Evolutionary conservation across 1,140 invertebrate species (phyloP), one percentile per base, ranked within the genome.

Genomic region (Stegodyphus dumicola): DNA sequence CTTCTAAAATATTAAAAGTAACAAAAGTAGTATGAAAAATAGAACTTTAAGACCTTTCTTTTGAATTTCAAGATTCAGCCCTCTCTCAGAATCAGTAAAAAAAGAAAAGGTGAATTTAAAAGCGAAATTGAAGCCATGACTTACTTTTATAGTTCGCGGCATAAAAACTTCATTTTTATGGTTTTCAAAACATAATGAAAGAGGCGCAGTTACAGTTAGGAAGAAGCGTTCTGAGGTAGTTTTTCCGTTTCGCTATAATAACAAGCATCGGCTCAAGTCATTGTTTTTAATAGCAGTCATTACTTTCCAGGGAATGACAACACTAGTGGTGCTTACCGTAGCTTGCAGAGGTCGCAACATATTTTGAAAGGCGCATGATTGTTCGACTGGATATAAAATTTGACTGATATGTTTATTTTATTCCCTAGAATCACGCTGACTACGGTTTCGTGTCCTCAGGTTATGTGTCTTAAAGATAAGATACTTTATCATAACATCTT

Each of bases 151-250:
- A 77, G 76, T 48, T 53, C 67, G 15, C 48, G 64, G 76, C 76
- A 77, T 77, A 77, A 77, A 77, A 77, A 66, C 76, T 77, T 77
- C 76, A 67, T 77, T 67, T 79, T 79, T 79, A 79, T 79, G 67
- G 77, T 70, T 79, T 79, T 79, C 66, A 70, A 60, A 54, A 70
- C 56, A 56, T 79, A 79, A 79, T 70, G 66, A 79, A 79, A 79
- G 66, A 77, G n/a, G n/a, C 51, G 64, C 15, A 77, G 76, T 77
- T 77, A 77, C 76, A 60, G 17, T 64, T 10, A 76, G 48, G 74
- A 56, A 33, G 49, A 7, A 7, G 13, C 56, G 10, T 33, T 79
- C 70, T 70, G 49, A 48, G 48, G 17, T 18, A 9, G 5, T 33
- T 33, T 33, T 64, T 10, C 33, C 33, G 54, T 53, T 52, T 65